Conservation (phyloP, 2,113 vertebrate species). For the Bubo scandiacus region DNA sequence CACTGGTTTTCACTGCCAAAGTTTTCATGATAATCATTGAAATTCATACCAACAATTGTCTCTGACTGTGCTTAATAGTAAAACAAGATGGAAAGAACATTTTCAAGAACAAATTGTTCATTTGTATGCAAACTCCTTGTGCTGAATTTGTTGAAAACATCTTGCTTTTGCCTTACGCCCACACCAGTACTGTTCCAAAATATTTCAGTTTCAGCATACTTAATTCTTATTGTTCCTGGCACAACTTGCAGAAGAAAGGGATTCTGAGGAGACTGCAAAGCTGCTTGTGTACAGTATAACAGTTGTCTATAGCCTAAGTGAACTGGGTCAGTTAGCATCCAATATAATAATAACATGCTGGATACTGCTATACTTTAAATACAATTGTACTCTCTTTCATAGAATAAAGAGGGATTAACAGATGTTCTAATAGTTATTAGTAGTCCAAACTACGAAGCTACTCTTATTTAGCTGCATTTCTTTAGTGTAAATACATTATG, state of each 20-base stretch:
- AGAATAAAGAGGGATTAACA: neutral
- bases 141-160: conserved; percentile 8
- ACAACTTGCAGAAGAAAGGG: neutral
- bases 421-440: neutral
- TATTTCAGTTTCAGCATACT: neutral
- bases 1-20: conserved; percentile 4
- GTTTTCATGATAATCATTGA: neutral
- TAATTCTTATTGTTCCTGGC: conserved; percentile 19
- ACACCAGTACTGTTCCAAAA: neutral
- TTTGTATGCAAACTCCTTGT: conserved; percentile 23
- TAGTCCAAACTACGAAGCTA: neutral
- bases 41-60: conserved; percentile 5
- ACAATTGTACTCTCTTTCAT: neutral
- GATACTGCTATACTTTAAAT: neutral
- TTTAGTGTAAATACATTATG: neutral
- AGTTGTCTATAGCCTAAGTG: neutral
- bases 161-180: neutral
- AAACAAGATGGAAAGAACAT: conserved; percentile 38
- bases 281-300: neutral
- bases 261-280: neutral
- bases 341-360: neutral
- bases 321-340: neutral
- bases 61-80: neutral
- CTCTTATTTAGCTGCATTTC: neutral
- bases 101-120: conserved; percentile 40